These are phyloP conservation scores for Pterois miles DNA, from an alignment of 2,797 vertebrate species.

Conservation along the genomic window DNA sequence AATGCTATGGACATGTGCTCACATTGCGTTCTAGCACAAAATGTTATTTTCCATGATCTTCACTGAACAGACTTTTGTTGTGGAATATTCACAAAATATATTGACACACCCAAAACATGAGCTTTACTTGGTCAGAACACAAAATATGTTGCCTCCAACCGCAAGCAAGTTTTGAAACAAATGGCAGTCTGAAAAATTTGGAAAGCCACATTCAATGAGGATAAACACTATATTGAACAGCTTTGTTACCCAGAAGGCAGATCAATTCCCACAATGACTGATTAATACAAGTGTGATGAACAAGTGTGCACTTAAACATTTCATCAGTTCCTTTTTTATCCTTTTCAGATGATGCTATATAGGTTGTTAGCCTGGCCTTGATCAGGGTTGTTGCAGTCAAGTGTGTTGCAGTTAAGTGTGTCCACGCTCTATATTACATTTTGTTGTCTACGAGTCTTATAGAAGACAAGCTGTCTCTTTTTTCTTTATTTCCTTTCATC, in stretches of 20 bases:
- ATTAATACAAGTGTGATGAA: background rate
- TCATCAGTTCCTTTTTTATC: background rate
- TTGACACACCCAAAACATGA: background rate
- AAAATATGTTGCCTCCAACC: background rate
- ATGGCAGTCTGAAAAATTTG: background rate
- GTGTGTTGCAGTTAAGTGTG: too few relatives aligned
- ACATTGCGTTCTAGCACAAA: background rate
- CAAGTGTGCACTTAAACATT: background rate
- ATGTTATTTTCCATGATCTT: background rate
- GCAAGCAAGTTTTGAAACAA: background rate
- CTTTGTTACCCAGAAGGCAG: background rate
- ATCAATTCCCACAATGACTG: background rate
- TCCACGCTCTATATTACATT: background rate
- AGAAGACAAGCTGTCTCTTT: slow-evolving; percentile 8
- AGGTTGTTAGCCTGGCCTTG: background rate
- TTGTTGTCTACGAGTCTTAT: slow-evolving; percentile 21
- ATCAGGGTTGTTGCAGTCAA: background rate
- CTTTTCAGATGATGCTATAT: background rate
- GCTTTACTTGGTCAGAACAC: background rate
- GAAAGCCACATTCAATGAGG: background rate
- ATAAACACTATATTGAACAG: background rate
- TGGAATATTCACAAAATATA: background rate
- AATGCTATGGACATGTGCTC: background rate
- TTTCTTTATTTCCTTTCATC: slow-evolving; percentile 46
- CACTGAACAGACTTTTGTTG: background rate